Evolutionary conservation across 1,140 invertebrate genomes (phyloP), one percentile per base, ranked within the genome.

Genomic region (Zaprionus davidi): DNA sequence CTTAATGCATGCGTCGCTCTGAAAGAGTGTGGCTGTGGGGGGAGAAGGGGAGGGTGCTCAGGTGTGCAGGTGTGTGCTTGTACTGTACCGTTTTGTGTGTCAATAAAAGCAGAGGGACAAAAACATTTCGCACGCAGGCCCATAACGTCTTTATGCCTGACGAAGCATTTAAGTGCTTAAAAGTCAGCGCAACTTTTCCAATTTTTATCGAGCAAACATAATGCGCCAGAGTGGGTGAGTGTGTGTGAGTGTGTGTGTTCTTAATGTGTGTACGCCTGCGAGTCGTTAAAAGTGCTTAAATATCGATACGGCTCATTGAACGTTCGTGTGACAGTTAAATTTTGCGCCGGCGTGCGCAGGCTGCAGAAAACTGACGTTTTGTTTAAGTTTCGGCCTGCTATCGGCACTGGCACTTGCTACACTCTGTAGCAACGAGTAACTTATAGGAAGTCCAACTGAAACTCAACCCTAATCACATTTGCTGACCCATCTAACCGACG

Each of bases 201-300:
- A 86, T 86, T 86, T 86, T 83, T 87, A 86, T 86, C 79, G 84
- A 77, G 72, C 80, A 75, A 73, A 74, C 70, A 76, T 77, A 69
- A 87, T 82, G 69, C 62, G 67, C 79, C 44, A 75, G 64, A 79
- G 53, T 67, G 44, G 22, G 58, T 73, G 76, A 53, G 71, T 79
- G 56, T 79, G 78, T 59, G 58, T 44, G 59, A 28, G 51, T 2
- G 36, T 59, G 56, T 46, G 69, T 64, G 56, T 73, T 17, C 41
- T 46, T 46, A 46, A 46, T 46, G 57, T 73, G 78, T 63, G 36
- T 68, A 53, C 51, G 70, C 68, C 36, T 53, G 62, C 31, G 57
- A 64, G 74, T 88, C 84, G 78, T 84, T 84, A 78, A 84, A 81
- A 78, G 74, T 58, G 78, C 85, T 82, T 87, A 84, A 84, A 88